Percentiles rank a stretch among this genome's conserved stretches.
Evolutionary conservation across 2,888 invertebrate species (phyloP).

Genomic region (Podotricha telesiphe): DNA sequence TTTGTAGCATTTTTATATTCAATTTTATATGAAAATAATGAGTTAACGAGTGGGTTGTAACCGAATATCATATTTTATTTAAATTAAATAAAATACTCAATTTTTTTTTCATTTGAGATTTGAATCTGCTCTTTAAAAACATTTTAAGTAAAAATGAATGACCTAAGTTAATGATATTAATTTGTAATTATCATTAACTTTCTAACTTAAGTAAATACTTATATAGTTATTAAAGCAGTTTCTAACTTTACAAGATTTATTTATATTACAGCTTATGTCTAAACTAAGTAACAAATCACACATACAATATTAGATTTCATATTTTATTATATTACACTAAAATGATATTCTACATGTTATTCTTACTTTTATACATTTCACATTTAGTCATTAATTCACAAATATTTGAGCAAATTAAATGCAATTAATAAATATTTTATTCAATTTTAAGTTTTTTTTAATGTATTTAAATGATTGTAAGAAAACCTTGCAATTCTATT

Average conservation of each 20-base stretch:
- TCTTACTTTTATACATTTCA: not conserved
- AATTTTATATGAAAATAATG: no score
- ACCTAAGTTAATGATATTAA: not conserved
- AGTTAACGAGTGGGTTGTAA: no score
- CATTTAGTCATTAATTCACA: not conserved
- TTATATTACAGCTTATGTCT: not conserved
- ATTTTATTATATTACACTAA: not conserved
- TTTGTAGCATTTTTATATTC: no score
- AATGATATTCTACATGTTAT: not conserved
- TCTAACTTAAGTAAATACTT: not conserved
- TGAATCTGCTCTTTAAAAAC: not conserved
- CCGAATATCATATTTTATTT: no score
- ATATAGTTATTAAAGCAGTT: conserved; percentile 14
- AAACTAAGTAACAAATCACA: not conserved
- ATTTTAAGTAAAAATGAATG: no score
- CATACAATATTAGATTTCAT: not conserved
- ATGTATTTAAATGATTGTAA: no score
- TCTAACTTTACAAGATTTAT: conserved; percentile 12
- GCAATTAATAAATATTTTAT: not conserved
- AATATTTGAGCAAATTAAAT: conserved; percentile 12
- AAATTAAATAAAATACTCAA: no score
- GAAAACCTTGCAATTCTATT: no score
- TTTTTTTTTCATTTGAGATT: not conserved
- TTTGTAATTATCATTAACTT: not conserved
- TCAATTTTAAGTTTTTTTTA: no score